Evolutionary conservation across 2,888 invertebrate genomes (phyloP).

Genomic region (Nomada lathburiana): DNA sequence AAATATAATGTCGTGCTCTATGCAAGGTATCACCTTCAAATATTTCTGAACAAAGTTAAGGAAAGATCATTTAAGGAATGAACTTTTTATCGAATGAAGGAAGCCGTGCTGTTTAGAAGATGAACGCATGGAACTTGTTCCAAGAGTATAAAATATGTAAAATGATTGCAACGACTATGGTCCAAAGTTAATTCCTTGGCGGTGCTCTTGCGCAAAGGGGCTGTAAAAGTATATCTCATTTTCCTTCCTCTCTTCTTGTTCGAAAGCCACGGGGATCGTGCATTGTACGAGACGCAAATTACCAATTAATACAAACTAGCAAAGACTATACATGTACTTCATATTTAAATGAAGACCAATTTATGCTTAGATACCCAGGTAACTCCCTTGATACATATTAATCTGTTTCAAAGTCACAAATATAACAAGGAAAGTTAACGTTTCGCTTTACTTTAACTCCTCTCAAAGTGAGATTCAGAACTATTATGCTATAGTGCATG

Average conservation of each 20-base stretch:
- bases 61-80: background rate
- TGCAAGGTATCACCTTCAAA: no score
- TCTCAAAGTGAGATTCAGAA: no score
- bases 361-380: no score
- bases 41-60: background rate
- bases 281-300: background rate
- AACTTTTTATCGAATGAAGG: background rate
- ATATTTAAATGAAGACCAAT: no score
- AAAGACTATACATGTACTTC: no score
- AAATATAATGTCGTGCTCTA: no score
- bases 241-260: constrained; percentile 5
- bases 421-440: no score
- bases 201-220: background rate
- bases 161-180: constrained; percentile 6
- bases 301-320: constrained; percentile 2
- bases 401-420: no score
- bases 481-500: no score
- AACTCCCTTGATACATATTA: background rate
- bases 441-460: no score
- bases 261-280: background rate
- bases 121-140: background rate
- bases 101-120: background rate
- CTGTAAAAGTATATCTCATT: constrained; percentile 12
- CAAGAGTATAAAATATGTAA: constrained; percentile 12
- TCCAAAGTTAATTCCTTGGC: constrained; percentile 12